These are phyloP conservation scores for Chaetodon trifascialis DNA, from an alignment of 2,113 vertebrate genomes.

Conservation along the genomic window DNA sequence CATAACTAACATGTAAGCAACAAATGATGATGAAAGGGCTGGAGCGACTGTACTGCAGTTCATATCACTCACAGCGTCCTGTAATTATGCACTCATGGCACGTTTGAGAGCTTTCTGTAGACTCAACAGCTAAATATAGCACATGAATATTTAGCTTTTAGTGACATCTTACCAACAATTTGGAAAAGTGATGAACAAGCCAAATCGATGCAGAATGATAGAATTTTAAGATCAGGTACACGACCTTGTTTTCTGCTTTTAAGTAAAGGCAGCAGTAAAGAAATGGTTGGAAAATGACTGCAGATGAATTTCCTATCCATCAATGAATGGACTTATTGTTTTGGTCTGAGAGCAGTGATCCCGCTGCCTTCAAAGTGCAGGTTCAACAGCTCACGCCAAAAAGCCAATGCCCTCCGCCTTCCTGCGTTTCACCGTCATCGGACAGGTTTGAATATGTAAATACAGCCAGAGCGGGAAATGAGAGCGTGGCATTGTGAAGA, in stretches of 20 bases:
- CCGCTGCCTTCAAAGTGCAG: no score
- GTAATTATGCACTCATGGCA: conserved; percentile 47
- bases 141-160: background rate
- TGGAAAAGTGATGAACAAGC: background rate
- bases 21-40: conserved; percentile 52
- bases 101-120: background rate
- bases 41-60: background rate
- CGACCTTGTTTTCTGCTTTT: no score
- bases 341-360: no score
- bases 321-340: conserved; percentile 8
- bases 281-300: no score
- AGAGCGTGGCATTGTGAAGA: background rate
- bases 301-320: background rate
- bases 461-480: background rate
- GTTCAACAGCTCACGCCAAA: no score
- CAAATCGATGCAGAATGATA: no score
- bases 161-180: background rate
- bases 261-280: no score
- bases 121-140: conserved; percentile 21
- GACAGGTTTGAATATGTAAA: conserved; percentile 29
- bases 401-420: background rate
- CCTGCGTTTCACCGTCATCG: background rate
- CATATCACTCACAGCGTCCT: conserved; percentile 26
- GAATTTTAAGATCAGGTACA: no score
- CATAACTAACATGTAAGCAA: background rate